Evolutionary conservation across 2,888 invertebrate species (phyloP).

Genomic region (Deilephila elpenor): DNA sequence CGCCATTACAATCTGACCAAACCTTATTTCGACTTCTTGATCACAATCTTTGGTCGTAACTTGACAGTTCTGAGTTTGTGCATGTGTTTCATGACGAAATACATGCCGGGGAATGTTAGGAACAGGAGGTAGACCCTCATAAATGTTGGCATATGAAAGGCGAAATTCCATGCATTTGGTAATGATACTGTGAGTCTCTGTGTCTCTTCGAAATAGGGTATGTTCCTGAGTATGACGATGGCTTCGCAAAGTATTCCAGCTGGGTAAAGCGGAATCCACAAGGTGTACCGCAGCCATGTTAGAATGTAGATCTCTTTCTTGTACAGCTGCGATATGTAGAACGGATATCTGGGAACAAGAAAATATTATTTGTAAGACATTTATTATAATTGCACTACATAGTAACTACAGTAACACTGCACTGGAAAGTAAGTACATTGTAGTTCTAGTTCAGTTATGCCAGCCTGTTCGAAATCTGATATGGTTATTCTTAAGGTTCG

Average conservation of each 20-base stretch:
- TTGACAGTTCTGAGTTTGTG: conserved; percentile 89
- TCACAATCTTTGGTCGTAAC: conserved; percentile 79
- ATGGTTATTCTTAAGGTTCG: too few relatives aligned
- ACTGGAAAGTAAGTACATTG: too few relatives aligned
- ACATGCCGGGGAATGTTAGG: conserved; percentile 90
- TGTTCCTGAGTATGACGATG: conserved; percentile 90
- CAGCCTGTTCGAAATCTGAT: too few relatives aligned
- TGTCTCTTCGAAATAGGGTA: conserved; percentile 95
- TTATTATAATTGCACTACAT: too few relatives aligned
- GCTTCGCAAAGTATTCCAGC: conserved; percentile 95
- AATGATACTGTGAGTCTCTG: conserved; percentile 89
- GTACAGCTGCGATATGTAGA: conserved; percentile 92
- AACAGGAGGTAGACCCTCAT: conserved; percentile 91
- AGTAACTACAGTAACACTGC: too few relatives aligned
- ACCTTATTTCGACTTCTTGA: conserved; percentile 72
- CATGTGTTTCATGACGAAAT: conserved; percentile 94
- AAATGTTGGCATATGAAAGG: conserved; percentile 93
- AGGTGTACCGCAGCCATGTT: conserved; percentile 96
- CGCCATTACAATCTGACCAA: too few relatives aligned
- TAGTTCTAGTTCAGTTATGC: too few relatives aligned
- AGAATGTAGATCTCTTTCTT: conserved; percentile 89
- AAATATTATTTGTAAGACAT: too few relatives aligned
- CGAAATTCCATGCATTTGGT: conserved; percentile 94
- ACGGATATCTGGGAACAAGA: conserved; percentile 90
- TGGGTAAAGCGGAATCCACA: conserved; percentile 97